These are phyloP conservation scores for Lepidochrysops patricia DNA, from an alignment of 2,888 invertebrate species.

Conservation along the genomic window DNA sequence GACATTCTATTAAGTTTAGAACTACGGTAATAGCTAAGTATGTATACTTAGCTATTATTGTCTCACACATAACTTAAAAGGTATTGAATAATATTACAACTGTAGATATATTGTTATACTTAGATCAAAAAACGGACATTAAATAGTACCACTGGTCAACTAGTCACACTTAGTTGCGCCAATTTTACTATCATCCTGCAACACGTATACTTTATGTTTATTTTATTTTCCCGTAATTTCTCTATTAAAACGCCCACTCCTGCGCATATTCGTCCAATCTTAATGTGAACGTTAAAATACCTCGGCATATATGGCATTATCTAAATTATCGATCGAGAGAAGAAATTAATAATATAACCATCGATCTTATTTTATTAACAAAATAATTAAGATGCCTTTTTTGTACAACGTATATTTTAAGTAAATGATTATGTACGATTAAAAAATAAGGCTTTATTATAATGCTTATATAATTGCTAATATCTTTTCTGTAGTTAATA, in stretches of 20 bases:
- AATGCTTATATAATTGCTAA: not conserved
- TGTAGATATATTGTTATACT: too few relatives aligned
- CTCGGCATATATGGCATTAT: slow-evolving; percentile 12
- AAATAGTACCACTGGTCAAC: not conserved
- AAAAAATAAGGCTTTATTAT: not conserved
- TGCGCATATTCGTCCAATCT: slow-evolving; percentile 15
- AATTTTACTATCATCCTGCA: not conserved
- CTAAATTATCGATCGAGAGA: slow-evolving; percentile 10
- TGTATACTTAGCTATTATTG: too few relatives aligned
- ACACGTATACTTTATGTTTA: slow-evolving; percentile 35
- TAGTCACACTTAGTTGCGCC: not conserved
- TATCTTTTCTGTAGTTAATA: not conserved
- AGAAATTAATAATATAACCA: not conserved
- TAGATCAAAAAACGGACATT: too few relatives aligned
- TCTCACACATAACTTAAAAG: too few relatives aligned
- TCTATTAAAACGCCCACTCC: slow-evolving; percentile 53
- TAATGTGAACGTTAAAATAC: slow-evolving; percentile 14
- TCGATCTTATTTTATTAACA: slow-evolving; percentile 9
- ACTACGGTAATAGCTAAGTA: too few relatives aligned
- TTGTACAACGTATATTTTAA: not conserved
- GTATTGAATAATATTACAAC: too few relatives aligned
- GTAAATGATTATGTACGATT: not conserved
- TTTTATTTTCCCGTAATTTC: slow-evolving; percentile 65
- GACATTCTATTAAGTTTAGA: too few relatives aligned
- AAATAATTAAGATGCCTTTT: not conserved